A percentile compares a stretch with the other conserved stretches of the same genome.
Evolutionary conservation across 2,113 vertebrate genomes (phyloP).

Genomic region (Clarias gariepinus): DNA sequence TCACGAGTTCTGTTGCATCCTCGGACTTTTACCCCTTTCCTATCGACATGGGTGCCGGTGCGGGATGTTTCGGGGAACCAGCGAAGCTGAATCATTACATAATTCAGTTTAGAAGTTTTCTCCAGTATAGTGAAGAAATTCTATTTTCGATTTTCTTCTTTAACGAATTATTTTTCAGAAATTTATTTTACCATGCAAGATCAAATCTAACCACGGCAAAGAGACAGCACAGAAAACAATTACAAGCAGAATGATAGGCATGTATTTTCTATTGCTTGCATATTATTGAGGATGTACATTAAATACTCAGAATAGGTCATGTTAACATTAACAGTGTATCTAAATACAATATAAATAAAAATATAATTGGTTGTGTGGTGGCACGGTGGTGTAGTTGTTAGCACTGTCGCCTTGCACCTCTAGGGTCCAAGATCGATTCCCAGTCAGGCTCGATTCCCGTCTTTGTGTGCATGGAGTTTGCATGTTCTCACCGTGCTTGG

Average conservation of each 20-base stretch:
- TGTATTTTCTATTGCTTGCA: not conserved
- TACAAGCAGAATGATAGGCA: not conserved
- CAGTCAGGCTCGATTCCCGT: too few species aligned
- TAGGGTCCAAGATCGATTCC: too few species aligned
- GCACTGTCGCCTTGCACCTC: too few species aligned
- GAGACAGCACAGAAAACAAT: not conserved
- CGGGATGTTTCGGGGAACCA: constrained; percentile 17
- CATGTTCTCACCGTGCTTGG: too few species aligned
- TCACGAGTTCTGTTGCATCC: constrained; percentile 21
- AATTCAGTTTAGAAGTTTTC: not conserved
- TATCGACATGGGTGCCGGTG: not conserved
- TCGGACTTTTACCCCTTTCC: not conserved
- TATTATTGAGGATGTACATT: not conserved
- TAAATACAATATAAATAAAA: not conserved
- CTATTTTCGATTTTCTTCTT: not conserved
- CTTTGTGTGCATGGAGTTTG: too few species aligned
- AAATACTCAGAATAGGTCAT: not conserved
- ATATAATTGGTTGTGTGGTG: not conserved
- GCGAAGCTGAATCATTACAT: not conserved
- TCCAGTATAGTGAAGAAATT: not conserved
- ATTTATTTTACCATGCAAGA: not conserved
- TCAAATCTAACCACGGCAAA: not conserved
- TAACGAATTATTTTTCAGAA: not conserved
- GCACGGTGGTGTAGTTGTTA: too few species aligned
- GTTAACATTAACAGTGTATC: not conserved